Evolutionary conservation across 2,797 vertebrate genomes (phyloP).

Genomic region (Sebastes taczanowskii): DNA sequence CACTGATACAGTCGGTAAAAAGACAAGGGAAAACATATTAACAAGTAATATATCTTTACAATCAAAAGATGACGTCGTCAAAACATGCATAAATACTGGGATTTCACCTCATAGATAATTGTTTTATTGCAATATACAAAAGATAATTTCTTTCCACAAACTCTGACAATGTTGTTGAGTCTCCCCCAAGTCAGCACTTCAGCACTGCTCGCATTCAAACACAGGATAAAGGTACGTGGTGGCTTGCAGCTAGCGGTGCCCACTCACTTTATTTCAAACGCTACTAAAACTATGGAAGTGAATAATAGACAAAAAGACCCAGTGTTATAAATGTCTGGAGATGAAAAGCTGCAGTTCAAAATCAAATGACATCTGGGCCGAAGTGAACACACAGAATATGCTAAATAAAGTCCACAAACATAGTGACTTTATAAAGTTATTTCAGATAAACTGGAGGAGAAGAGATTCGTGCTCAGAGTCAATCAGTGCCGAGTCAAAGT

Average conservation of each 20-base stretch:
- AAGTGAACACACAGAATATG: too few relatives aligned
- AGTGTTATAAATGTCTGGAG: background rate
- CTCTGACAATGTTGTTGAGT: background rate
- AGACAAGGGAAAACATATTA: background rate
- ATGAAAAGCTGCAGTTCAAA: too few relatives aligned
- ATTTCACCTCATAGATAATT: conserved; percentile 2
- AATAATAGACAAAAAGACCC: background rate
- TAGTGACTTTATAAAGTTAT: too few relatives aligned
- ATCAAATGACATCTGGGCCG: too few relatives aligned
- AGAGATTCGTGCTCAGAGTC: too few relatives aligned
- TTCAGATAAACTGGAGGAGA: too few relatives aligned
- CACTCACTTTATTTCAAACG: background rate
- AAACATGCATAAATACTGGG: conserved; percentile 13
- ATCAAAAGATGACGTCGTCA: background rate
- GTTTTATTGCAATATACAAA: conserved; percentile 5
- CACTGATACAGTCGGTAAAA: background rate
- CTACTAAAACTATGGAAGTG: background rate
- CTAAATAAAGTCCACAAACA: too few relatives aligned
- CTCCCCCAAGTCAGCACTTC: background rate
- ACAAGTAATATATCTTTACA: background rate
- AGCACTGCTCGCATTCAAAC: background rate
- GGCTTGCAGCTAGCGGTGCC: background rate
- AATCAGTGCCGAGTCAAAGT: too few relatives aligned
- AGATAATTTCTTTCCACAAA: background rate
- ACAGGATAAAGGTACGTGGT: background rate